Evolutionary conservation across 1,140 invertebrate genomes (phyloP), one percentile per base, ranked within the genome.

Genomic region (Stegodyphus dumicola): DNA sequence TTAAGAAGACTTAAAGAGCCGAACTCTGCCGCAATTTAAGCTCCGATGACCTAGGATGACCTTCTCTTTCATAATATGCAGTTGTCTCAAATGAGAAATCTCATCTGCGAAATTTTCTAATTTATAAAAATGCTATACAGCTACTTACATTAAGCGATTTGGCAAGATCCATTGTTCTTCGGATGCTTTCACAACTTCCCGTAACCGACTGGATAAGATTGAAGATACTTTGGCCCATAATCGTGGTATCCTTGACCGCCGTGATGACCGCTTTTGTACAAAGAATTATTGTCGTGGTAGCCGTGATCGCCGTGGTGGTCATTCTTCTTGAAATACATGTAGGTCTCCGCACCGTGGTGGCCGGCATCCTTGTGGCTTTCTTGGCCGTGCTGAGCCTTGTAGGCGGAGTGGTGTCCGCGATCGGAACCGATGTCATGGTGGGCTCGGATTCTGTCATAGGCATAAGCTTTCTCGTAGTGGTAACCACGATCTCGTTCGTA

Each of bases 391-490:
- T 80, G 53, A 15, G 54, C 70, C 3, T 81, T 51, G 73, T 88
- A 83, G 15, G 60, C 77, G 0, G 75, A 65, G 56, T 87, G 65
- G 6, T 54, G 6, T 13, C 73, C 85, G 67, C 78, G 81, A 54
- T 66, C 53, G 17, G 65, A 51, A n/a, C 77, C 86, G 64, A 86
- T 79, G 53, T 87, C 86, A 51, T 85, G 66, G n/a, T 66, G 51
- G 5, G 88, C 87, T 48, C 81, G 18, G n/a, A 88, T 74, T 69
- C 89, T 86, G 73, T 89, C 88, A 66, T 88, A 89, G n/a, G 87
- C 86, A 77, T 88, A 89, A 51, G 87, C 87, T 75, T 89, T 89
- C 60, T 89, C 88, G 76, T 89, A 89, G 49, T 88, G 88, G 74
- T 88, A 89, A 7, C 88, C 88, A 15, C 88, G 65, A 56, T 88